phyloP scores from a whole-genome alignment of 2,797 vertebrate genomes.

The Rhynchonycteris naso region DNA sequence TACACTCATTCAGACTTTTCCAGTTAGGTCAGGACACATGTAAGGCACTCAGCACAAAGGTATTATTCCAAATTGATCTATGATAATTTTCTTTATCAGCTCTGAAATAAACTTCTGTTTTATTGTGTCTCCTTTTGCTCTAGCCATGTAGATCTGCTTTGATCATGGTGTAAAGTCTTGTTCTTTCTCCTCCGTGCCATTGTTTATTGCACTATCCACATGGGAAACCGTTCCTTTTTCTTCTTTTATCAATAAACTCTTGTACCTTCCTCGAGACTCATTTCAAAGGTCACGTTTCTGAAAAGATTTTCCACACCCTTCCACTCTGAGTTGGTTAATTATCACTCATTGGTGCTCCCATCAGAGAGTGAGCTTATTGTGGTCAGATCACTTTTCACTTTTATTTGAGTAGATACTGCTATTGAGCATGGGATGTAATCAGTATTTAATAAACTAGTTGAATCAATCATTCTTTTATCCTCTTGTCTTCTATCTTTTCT shows the following conservation, averaged over 20 bases:
- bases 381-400: not conserved
- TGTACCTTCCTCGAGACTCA: not conserved
- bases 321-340: not conserved
- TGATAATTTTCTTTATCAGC: not conserved
- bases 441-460: not conserved
- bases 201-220: not conserved
- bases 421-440: no score
- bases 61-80: not conserved
- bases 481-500: not conserved
- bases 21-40: not conserved
- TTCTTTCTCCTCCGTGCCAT: not conserved
- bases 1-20: not conserved
- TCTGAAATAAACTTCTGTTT: not conserved
- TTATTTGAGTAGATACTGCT: not conserved
- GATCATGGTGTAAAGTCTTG: not conserved
- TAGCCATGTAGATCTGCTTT: not conserved
- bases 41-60: not conserved
- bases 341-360: not conserved
- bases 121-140: not conserved
- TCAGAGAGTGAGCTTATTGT: not conserved
- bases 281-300: not conserved
- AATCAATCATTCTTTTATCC: not conserved
- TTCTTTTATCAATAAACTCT: not conserved
- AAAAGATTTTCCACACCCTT: not conserved
- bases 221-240: not conserved